Evolutionary conservation across 2,113 vertebrate species (phyloP).

Genomic region (Litocranius walleri): DNA sequence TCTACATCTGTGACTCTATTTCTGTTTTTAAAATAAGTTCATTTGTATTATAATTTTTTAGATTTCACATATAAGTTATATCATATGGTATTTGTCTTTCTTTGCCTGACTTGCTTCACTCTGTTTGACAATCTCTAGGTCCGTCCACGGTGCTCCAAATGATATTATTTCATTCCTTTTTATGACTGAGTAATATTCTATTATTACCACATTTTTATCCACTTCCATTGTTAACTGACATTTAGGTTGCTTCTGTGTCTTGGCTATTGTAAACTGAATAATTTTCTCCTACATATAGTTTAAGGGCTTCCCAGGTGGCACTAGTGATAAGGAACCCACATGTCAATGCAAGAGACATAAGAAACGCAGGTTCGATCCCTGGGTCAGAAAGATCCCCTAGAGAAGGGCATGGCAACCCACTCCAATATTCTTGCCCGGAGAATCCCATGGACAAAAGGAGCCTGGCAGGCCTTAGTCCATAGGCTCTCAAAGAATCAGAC

Average conservation of each 20-base stretch:
- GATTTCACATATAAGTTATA: background rate
- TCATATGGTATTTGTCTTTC: background rate
- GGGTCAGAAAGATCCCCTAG: background rate
- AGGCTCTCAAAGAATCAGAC: background rate
- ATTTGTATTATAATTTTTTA: background rate
- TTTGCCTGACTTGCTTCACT: background rate
- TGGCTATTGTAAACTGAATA: background rate
- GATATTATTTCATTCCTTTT: background rate
- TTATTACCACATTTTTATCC: background rate
- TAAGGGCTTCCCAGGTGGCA: background rate
- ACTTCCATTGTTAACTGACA: background rate
- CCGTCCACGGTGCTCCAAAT: background rate
- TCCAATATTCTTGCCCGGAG: background rate
- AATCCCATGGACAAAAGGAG: background rate
- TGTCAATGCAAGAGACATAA: background rate
- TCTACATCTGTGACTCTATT: background rate
- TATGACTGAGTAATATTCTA: background rate
- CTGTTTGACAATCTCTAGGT: background rate
- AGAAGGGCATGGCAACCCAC: background rate
- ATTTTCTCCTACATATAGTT: background rate
- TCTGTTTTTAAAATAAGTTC: background rate
- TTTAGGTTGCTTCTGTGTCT: background rate
- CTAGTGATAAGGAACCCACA: background rate
- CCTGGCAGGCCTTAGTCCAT: background rate
- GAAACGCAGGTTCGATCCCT: accelerated